These are phyloP conservation scores for Theretra japonica DNA, from an alignment of 2,888 invertebrate genomes.

Conservation along the genomic window DNA sequence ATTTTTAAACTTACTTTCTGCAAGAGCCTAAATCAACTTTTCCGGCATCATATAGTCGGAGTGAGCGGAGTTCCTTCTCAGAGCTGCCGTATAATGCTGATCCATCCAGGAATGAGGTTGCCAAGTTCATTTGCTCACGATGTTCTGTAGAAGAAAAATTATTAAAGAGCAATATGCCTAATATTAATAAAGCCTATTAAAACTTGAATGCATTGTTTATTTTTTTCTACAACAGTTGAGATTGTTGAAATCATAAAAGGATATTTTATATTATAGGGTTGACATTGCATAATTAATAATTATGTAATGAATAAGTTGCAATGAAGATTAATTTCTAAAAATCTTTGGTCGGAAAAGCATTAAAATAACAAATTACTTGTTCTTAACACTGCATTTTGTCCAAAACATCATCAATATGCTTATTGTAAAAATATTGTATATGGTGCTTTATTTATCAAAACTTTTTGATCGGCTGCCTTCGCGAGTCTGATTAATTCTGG, in stretches of 20 bases:
- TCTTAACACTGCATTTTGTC: neutral
- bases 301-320: neutral
- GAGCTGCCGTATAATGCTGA: conserved; percentile 93
- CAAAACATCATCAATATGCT: too few species aligned
- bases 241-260: too few species aligned
- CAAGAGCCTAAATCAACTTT: conserved; percentile 88
- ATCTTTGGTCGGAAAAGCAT: neutral
- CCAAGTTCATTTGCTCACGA: conserved; percentile 94
- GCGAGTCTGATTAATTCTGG: too few species aligned
- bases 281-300: neutral
- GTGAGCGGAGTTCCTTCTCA: conserved; percentile 87
- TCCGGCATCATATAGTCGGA: conserved; percentile 89
- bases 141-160: conserved; percentile 19
- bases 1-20: conserved; percentile 74
- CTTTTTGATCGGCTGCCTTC: too few species aligned
- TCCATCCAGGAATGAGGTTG: conserved; percentile 92
- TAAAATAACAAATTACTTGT: neutral
- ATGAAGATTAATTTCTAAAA: neutral
- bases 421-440: too few species aligned
- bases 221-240: too few species aligned
- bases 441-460: too few species aligned
- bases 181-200: neutral
- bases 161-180: neutral
- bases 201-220: neutral
- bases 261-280: too few species aligned